phyloP scores from a whole-genome alignment of 2,113 vertebrate genomes.

The Hemibates koningsi region DNA sequence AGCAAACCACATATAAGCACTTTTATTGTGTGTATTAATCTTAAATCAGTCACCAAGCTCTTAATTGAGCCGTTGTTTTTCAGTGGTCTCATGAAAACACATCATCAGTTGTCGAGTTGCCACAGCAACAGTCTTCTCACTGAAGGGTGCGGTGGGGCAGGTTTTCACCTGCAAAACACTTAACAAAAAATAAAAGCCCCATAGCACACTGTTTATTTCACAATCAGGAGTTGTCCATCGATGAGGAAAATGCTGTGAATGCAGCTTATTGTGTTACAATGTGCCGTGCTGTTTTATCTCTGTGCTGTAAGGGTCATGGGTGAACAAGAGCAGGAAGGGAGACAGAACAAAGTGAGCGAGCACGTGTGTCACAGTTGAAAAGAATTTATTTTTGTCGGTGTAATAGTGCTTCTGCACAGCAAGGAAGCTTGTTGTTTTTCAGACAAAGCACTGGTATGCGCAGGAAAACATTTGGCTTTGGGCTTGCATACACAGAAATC shows the following conservation, averaged over 20 bases:
- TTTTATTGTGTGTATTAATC: not conserved
- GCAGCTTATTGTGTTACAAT: not conserved
- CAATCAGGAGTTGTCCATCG: not conserved
- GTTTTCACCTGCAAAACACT: slow-evolving; percentile 56
- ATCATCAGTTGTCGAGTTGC: slow-evolving; percentile 5
- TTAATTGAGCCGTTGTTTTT: not conserved
- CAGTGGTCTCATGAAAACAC: slow-evolving; percentile 1
- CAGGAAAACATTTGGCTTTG: slow-evolving; percentile 13
- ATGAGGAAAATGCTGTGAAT: not conserved
- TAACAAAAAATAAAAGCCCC: not conserved
- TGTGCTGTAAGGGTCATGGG: not conserved
- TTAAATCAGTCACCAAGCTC: not conserved
- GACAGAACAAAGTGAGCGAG: not conserved
- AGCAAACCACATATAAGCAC: not conserved
- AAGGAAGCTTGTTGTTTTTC: slow-evolving; percentile 9
- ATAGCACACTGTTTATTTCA: not conserved
- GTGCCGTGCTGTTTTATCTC: not conserved
- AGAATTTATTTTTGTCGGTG: not conserved
- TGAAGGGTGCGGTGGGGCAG: slow-evolving; percentile 39
- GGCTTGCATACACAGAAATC: not conserved
- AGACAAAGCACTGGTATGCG: not conserved
- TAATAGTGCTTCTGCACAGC: not conserved
- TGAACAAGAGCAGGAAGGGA: not conserved
- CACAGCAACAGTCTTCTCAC: slow-evolving; percentile 8
- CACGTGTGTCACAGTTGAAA: not conserved